phyloP scores from a whole-genome alignment of 2,113 vertebrate genomes.

The Malurus melanocephalus region DNA sequence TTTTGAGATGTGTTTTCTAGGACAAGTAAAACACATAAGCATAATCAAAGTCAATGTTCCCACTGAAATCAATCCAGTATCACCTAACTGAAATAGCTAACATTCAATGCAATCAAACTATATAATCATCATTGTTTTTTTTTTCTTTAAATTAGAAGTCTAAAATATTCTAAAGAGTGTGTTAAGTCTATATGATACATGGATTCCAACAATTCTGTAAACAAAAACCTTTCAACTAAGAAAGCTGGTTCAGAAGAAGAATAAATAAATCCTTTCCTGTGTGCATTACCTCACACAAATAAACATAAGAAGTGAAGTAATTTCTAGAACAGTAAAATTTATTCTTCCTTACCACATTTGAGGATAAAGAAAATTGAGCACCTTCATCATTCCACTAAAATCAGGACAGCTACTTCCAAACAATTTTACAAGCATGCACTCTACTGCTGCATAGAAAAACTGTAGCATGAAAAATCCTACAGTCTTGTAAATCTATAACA shows the following conservation, averaged over 20 bases:
- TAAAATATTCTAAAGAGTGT: not conserved
- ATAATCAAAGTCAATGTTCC: not conserved
- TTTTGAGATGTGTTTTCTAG: not conserved
- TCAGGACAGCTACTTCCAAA: not conserved
- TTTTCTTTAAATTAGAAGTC: not conserved
- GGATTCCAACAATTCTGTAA: not conserved
- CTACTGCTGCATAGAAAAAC: conserved; percentile 6
- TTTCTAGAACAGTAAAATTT: not conserved
- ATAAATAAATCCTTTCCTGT: not conserved
- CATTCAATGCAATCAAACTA: not conserved
- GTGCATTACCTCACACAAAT: not conserved
- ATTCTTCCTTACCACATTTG: not conserved
- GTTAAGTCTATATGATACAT: not conserved
- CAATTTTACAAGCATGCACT: conserved; percentile 20
- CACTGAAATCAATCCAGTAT: not conserved
- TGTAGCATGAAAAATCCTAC: conserved; percentile 13
- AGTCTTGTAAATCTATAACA: conserved; percentile 35
- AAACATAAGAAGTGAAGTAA: not conserved
- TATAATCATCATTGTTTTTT: not conserved
- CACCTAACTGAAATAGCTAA: not conserved
- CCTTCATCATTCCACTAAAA: not conserved
- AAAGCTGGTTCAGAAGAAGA: not conserved
- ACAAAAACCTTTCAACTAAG: not conserved
- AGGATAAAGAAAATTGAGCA: not conserved
- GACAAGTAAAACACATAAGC: not conserved